Evolutionary conservation across 2,888 invertebrate genomes (phyloP).

Genomic region (Rhagonycha lutea): DNA sequence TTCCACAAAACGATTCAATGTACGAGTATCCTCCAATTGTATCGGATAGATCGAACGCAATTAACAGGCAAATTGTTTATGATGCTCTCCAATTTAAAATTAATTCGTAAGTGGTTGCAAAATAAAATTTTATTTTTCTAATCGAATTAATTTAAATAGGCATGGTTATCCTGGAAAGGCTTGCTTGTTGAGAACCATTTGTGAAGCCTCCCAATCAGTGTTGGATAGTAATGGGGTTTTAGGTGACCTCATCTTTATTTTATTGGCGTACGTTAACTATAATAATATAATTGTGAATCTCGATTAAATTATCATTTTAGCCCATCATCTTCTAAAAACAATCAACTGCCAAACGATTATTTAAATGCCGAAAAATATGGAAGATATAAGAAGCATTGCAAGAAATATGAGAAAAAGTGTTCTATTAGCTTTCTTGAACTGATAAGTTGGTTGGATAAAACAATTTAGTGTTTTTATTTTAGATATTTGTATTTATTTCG

Average conservation of each 20-base stretch:
- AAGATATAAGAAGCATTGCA: conserved; percentile 54
- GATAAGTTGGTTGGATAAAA: conserved; percentile 55
- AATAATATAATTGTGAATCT: not conserved
- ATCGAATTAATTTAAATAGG: conserved; percentile 47
- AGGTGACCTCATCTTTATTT: conserved; percentile 66
- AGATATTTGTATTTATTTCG: not conserved
- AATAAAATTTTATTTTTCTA: not conserved
- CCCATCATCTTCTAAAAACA: conserved; percentile 64
- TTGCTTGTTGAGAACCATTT: conserved; percentile 69
- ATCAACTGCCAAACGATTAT: conserved; percentile 58
- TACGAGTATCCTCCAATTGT: conserved; percentile 36
- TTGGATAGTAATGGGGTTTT: conserved; percentile 64
- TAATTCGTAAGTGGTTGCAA: conserved; percentile 30
- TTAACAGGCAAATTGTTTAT: conserved; percentile 29
- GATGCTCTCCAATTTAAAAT: conserved; percentile 32
- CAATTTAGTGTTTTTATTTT: conserved; percentile 29
- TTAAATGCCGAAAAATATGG: conserved; percentile 62
- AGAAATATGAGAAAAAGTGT: conserved; percentile 55
- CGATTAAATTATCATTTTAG: conserved; percentile 50
- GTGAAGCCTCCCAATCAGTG: conserved; percentile 63
- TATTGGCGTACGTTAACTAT: conserved; percentile 65
- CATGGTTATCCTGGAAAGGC: conserved; percentile 62
- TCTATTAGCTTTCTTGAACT: conserved; percentile 59
- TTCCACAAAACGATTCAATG: conserved; percentile 59
- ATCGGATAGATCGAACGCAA: conserved; percentile 18